Conservation (phyloP, 1,140 invertebrate genomes). For the Ostrea edulis region DNA sequence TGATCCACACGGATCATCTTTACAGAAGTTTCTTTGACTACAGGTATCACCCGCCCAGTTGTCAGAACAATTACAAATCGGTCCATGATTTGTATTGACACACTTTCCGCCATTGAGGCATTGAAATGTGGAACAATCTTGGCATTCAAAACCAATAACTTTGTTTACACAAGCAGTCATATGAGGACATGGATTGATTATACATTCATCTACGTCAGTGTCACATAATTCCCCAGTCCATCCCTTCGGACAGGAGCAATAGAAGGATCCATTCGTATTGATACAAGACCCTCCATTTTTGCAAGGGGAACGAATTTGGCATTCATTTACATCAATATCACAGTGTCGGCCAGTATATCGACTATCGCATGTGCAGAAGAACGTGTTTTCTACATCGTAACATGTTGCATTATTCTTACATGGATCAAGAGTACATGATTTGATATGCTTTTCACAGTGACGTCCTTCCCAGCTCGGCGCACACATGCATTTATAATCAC, state of each 20-base stretch:
- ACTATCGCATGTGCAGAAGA: conserved; percentile 23
- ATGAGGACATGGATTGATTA: conserved; percentile 24
- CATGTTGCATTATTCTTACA: conserved; percentile 52
- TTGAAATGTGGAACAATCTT: background rate
- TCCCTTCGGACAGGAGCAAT: conserved; percentile 30
- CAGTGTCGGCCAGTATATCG: background rate
- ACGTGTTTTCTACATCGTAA: conserved; percentile 43
- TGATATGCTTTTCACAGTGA: background rate
- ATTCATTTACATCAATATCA: conserved; percentile 38
- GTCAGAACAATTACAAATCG: conserved; percentile 86
- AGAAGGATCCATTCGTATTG: background rate
- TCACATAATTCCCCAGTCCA: conserved; percentile 44
- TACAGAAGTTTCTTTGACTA: conserved; percentile 74
- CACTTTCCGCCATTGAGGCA: conserved; percentile 95
- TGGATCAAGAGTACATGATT: conserved; percentile 2
- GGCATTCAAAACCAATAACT: conserved; percentile 43
- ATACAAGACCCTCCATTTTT: conserved; percentile 35
- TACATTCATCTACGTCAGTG: conserved; percentile 43
- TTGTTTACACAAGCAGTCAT: conserved; percentile 41
- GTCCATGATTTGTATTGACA: conserved; percentile 84
- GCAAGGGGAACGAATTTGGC: background rate
- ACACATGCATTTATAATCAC: conserved; percentile 24
- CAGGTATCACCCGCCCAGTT: conserved; percentile 98
- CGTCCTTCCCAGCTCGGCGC: conserved; percentile 25
- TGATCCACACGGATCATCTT: conserved; percentile 89